Evolutionary conservation across 2,888 invertebrate genomes (phyloP).

Genomic region (Eurytoma californica): DNA sequence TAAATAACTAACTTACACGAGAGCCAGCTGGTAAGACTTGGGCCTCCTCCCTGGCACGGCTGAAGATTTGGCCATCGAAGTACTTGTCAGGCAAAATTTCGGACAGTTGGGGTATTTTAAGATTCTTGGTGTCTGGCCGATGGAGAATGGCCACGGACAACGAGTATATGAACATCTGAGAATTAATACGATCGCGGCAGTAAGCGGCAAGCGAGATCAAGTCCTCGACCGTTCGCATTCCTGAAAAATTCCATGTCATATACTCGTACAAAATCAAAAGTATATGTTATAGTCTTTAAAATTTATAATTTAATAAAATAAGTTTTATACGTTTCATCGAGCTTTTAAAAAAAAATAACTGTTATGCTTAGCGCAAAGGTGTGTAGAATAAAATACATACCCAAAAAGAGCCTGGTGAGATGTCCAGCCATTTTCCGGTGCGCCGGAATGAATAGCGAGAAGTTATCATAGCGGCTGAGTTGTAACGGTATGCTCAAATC

Average conservation of each 20-base stretch:
- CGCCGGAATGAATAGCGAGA: constrained; percentile 84
- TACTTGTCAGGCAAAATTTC: constrained; percentile 90
- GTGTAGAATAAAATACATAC: constrained; percentile 68
- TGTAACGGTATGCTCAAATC: constrained; percentile 80
- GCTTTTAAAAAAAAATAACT: background rate
- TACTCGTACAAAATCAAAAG: background rate
- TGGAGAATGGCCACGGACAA: constrained; percentile 86
- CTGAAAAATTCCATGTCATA: constrained; percentile 69
- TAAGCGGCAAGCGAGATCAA: constrained; percentile 83
- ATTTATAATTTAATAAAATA: background rate
- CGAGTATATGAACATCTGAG: constrained; percentile 87
- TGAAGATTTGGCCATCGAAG: constrained; percentile 84
- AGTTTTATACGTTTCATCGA: no score
- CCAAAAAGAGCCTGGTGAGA: constrained; percentile 83
- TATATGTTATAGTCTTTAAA: no score
- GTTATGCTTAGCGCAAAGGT: background rate
- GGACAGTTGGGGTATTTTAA: constrained; percentile 84
- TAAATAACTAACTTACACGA: constrained; percentile 76
- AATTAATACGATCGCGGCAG: constrained; percentile 85
- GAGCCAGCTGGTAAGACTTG: constrained; percentile 79
- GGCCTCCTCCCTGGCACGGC: constrained; percentile 82
- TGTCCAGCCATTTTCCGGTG: constrained; percentile 84
- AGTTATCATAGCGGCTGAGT: constrained; percentile 80
- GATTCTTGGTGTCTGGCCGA: constrained; percentile 82
- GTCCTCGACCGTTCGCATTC: constrained; percentile 83